Evolutionary conservation across 2,888 invertebrate species (phyloP), one percentile per base, ranked within the genome.

Genomic region (Sussaba pulchella): DNA sequence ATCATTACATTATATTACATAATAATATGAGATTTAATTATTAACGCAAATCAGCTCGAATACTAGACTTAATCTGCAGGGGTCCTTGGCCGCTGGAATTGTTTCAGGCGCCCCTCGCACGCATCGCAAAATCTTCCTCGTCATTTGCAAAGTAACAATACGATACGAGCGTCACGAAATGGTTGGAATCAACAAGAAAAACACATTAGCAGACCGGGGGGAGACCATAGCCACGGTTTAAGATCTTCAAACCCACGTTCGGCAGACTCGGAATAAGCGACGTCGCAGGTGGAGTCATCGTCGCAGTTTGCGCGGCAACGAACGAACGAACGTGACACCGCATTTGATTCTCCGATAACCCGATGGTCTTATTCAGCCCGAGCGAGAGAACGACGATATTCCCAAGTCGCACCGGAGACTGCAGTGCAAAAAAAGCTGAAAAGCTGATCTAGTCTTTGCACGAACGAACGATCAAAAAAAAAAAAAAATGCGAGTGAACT

Each of bases 281-380:
- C 66, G 43, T 63, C 67, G 86, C 88, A 87, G 88, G 88, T 88
- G 87, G 86, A 86, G 87, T 85, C 85, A 84, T 86, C 82, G 85
- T 81, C 84, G 85, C 78, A 71, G 75, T 75, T 41, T 83, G 80
- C 78, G 82, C 45, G 74, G 43, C 77, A 66, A 71, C 66, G 69
- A 67, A 63, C 8, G n/a, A n/a, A n/a, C 31, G 63, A 71, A 87
- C 90, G 90, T 90, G 90, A 90, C 90, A 85, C 61, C 67, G 88
- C 90, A 90, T 87, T 80, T 76, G 85, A 85, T 87, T 74, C 69
- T 71, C 73, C 80, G 90, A 89, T 90, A 87, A 89, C 87, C 87
- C 85, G 26, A 82, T 57, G 73, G 83, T 78, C 82, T 84, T 86
- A n/a, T 70, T 63, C 47, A 75, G 61, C 52, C 52, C 31, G 36